Evolutionary conservation across 1,140 invertebrate genomes (phyloP), one percentile per base, ranked within the genome.

Genomic region (Ceratina japonica): DNA sequence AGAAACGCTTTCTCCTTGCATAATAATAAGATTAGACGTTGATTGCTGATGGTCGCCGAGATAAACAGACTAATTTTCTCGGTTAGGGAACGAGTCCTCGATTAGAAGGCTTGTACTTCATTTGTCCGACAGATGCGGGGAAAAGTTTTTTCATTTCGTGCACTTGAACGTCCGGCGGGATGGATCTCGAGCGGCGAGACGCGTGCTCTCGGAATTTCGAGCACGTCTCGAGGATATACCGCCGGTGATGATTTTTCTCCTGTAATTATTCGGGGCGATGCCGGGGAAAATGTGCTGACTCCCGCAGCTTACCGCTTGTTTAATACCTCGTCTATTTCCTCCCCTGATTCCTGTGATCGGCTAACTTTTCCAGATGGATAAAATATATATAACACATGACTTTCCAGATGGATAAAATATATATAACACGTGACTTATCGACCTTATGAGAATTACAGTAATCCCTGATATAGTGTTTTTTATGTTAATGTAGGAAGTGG

Each of bases 131-230:
- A 51, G 49, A 59, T 16, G 12, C 58, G 71, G 37, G 54, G 51
- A 54, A 56, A 82, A 84, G 75, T 84, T 84, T 84, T 84, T 83
- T 84, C 81, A 82, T 84, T 84, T 84, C 65, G 24, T 44, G 13
- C 75, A 15, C 80, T 52, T 51, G 49, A 22, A 22, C 31, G 64
- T 49, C n/a, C 44, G 37, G n/a, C 15, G 3, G 37, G 37, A 10
- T 4, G 37, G 37, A 18, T 16, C n/a, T 65, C 37, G 37, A 65
- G 64, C 27, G 37, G 64, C 64, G 64, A 65, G 37, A 44, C 64
- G 37, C 37, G 64, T 22, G 37, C 37, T n/a, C 64, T 65, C 64
- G 64, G 27, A 73, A 49, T 73, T 52, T 64, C 72, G 27, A 64
- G 59, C 69, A 52, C 49, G 66, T 27, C 24, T 69, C 37, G 15